Evolutionary conservation across 37 sponge, comb jelly and placozoan genomes (phyloP).

Genomic region (Beroe forskalii): DNA sequence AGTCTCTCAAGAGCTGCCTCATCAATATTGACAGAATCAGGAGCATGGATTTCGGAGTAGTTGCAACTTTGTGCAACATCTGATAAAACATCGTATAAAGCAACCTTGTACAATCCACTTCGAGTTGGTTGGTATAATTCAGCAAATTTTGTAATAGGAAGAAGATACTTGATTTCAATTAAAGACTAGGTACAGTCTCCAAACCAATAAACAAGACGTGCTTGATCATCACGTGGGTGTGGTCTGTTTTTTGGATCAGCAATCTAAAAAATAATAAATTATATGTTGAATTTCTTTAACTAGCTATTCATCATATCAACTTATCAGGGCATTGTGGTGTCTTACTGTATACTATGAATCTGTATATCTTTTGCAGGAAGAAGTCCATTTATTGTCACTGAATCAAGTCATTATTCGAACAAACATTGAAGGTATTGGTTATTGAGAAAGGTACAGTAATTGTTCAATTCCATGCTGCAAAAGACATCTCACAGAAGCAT

Average conservation of each 20-base stretch:
- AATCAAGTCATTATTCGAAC: too few species aligned
- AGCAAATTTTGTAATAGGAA: not conserved
- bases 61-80: slow-evolving; percentile 8
- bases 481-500: too few species aligned
- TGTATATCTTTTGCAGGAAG: too few species aligned
- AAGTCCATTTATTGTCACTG: too few species aligned
- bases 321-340: too few species aligned
- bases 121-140: slow-evolving; percentile 10
- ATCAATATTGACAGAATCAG: slow-evolving; percentile 57
- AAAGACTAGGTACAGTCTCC: slow-evolving; percentile 59
- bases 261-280: slow-evolving; percentile 11
- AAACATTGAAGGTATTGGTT: too few species aligned
- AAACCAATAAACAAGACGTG: slow-evolving; percentile 50
- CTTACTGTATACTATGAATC: too few species aligned
- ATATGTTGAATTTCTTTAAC: too few species aligned
- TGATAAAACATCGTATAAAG: slow-evolving; percentile 41
- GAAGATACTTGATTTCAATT: not conserved
- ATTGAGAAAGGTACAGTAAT: too few species aligned
- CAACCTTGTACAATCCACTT: slow-evolving; percentile 32
- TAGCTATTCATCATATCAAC: too few species aligned
- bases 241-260: slow-evolving; percentile 28
- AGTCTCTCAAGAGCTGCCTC: not conserved
- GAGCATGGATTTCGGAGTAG: slow-evolving; percentile 10
- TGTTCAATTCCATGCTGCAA: too few species aligned
- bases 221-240: not conserved